A percentile compares a stretch with the other conserved stretches of the same genome.
These are phyloP conservation scores for Plagiodera versicolora DNA, from an alignment of 2,888 invertebrate genomes.

Conservation along the genomic window DNA sequence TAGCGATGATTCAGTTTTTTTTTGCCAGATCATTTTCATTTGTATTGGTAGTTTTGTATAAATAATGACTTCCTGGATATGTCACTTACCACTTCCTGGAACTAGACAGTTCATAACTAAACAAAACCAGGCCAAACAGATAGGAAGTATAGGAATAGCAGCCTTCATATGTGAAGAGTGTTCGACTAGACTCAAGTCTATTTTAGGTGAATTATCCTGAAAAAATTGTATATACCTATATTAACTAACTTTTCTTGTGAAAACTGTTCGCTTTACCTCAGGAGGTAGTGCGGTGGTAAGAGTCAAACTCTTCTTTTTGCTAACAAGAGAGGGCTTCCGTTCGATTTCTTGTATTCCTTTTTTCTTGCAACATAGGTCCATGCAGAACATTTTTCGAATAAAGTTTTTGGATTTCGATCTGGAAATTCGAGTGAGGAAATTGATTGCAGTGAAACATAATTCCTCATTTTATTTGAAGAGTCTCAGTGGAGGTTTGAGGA, in stretches of 20 bases:
- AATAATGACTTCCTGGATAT: too few species aligned
- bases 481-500: too few species aligned
- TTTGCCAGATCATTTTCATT: too few species aligned
- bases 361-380: constrained; percentile 38
- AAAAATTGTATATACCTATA: too few species aligned
- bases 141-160: constrained; percentile 89
- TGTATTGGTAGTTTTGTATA: too few species aligned
- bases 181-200: constrained; percentile 77
- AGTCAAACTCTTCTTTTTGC: constrained; percentile 68
- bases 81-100: constrained; percentile 72
- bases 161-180: constrained; percentile 86
- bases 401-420: constrained; percentile 38
- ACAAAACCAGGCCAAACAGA: constrained; percentile 85
- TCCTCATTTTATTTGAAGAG: too few species aligned
- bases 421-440: neutral
- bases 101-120: constrained; percentile 77
- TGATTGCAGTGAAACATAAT: too few species aligned
- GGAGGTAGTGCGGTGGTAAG: constrained; percentile 58
- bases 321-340: constrained; percentile 66
- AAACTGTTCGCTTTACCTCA: constrained; percentile 57
- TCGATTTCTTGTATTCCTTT: constrained; percentile 52
- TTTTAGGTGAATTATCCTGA: constrained; percentile 74
- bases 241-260: too few species aligned
- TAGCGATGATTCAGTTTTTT: too few species aligned
- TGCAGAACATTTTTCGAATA: constrained; percentile 46